Base-by-base conservation (phyloP, 2,113 vertebrate genomes). In the Parus major region DNA sequence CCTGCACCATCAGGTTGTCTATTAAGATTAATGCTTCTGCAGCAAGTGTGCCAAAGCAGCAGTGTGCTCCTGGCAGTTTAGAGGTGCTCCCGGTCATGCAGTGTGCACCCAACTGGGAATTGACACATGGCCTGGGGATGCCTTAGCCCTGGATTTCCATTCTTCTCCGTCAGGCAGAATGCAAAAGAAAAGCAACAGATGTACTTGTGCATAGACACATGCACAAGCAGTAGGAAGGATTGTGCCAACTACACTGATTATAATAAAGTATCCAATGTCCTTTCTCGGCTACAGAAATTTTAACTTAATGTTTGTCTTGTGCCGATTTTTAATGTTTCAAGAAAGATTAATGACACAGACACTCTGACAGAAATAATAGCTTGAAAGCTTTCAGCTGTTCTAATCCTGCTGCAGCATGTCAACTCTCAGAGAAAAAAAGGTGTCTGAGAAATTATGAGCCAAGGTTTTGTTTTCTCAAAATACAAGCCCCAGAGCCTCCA, bases 341-440 rank as follows among this genome's bases (percentile, higher is more conserved):
- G 50, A 59, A 86, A 73, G 69, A 87, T 73, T 82, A 87, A 46
- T 21, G 52, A 70, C 47, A 49, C 11, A 50, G 47, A 25, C 39
- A 53, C 36, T 47, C 10, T 75, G 50, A 84, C 23, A 93, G 31
- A 20, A 90, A 18, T 65, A 88, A 65, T 2, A 65, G 55, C 50
- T 60, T 91, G 60, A 91, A 86, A 77, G 64, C 46, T 86, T 80
- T 91, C 69, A 77, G 25, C 46, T 86, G 29, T 47, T 91, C 29
- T 57, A 47, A 80, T 52, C 27, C 50, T 77, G 68, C 49, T 82
- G 60, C 53, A 91, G 29, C 53, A 59, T 12, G 42, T 13, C 53
- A 83, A 49, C 19, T 33, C 46, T 47, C 46, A 49, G n/a, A 64
- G 23, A 46, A 61, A 79, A 70, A 42, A 16, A 36, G 23, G 42